phyloP scores from a whole-genome alignment of 2,113 vertebrate genomes.

The Lampris megalopsis region DNA sequence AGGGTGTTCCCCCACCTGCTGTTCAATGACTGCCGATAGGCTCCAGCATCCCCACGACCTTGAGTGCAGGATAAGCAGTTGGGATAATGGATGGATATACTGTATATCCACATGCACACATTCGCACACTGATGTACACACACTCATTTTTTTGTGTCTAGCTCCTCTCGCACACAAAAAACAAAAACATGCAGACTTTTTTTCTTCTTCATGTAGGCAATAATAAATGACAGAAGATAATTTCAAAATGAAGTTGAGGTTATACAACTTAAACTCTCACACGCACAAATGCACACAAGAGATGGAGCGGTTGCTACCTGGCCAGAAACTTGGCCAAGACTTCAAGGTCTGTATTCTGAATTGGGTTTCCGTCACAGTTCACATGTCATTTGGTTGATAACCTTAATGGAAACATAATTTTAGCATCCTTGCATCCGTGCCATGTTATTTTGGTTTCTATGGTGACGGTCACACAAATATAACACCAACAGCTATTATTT shows the following conservation, averaged over 20 bases:
- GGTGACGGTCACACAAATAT: conserved; percentile 34
- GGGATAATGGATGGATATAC: no score
- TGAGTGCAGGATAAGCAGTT: no score
- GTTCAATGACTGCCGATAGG: no score
- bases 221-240: conserved; percentile 8
- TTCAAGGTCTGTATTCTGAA: not conserved
- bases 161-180: not conserved
- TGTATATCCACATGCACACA: not conserved
- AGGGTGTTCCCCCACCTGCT: no score
- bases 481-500: conserved; percentile 15
- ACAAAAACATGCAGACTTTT: not conserved
- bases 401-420: conserved; percentile 36
- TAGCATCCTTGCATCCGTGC: not conserved
- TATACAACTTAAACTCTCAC: conserved; percentile 2
- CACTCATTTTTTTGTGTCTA: no score
- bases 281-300: not conserved
- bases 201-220: conserved; percentile 22
- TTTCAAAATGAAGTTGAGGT: conserved; percentile 10
- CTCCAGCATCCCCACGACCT: no score
- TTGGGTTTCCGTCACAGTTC: not conserved
- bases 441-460: conserved; percentile 56
- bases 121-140: not conserved
- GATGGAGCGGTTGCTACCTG: conserved; percentile 11
- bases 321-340: not conserved
- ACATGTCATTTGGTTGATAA: conserved; percentile 24